Percentiles rank a stretch among this genome's conserved stretches.
These are phyloP conservation scores for Rugalucina vietnamica DNA, from an alignment of 2,888 invertebrate genomes.

Conservation along the genomic window DNA sequence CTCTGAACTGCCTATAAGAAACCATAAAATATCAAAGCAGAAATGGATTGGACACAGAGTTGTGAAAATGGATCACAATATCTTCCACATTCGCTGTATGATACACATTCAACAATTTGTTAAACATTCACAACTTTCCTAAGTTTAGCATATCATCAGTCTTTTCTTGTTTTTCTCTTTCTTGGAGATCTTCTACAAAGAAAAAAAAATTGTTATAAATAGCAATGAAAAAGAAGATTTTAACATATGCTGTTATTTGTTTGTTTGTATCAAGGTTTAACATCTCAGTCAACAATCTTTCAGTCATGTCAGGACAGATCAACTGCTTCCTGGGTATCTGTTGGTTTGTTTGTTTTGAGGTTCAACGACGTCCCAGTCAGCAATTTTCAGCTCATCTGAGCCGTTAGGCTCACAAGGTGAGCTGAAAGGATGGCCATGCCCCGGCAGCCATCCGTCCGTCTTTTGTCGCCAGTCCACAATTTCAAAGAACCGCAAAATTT, in stretches of 20 bases:
- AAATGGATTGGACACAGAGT: too few relatives aligned
- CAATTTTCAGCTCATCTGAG: too few relatives aligned
- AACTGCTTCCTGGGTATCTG: background rate
- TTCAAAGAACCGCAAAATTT: too few relatives aligned
- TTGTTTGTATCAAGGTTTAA: background rate
- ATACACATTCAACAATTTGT: background rate
- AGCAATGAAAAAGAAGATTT: background rate
- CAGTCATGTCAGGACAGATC: background rate
- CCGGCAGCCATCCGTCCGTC: too few relatives aligned
- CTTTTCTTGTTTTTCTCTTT: slow-evolving; percentile 71
- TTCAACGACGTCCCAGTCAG: too few relatives aligned
- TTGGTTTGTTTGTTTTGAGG: too few relatives aligned
- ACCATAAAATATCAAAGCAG: background rate
- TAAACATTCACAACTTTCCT: slow-evolving; percentile 1
- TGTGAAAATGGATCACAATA: background rate
- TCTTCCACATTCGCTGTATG: background rate
- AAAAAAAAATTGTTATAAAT: background rate
- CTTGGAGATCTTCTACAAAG: slow-evolving; percentile 68
- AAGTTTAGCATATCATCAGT: slow-evolving; percentile 54
- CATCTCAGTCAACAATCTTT: background rate
- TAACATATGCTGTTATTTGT: background rate
- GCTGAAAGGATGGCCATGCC: too few relatives aligned
- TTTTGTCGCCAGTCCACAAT: too few relatives aligned
- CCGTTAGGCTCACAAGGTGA: too few relatives aligned
- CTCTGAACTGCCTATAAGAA: background rate